These are phyloP conservation scores for Elaphurus davidianus DNA, from an alignment of 2,113 vertebrate genomes.

Conservation along the genomic window DNA sequence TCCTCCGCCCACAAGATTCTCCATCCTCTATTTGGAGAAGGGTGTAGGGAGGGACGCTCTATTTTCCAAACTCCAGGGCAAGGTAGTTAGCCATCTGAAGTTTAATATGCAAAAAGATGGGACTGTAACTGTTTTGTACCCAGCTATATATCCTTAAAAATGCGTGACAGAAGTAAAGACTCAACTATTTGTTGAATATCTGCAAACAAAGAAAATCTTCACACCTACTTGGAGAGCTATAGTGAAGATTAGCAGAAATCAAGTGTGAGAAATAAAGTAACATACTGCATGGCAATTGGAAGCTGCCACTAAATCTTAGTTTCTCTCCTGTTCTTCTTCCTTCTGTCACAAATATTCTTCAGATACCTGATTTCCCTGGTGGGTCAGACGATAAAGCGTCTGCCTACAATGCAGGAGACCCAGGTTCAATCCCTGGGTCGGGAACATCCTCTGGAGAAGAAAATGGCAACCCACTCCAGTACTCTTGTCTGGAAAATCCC, in stretches of 20 bases:
- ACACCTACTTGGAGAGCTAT: neutral
- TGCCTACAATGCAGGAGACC: neutral
- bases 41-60: neutral
- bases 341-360: neutral
- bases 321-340: neutral
- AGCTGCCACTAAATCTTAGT: neutral
- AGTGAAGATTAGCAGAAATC: neutral
- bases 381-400: neutral
- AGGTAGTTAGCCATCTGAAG: neutral
- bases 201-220: neutral
- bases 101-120: neutral
- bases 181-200: neutral
- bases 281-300: neutral
- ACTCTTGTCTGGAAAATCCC: neutral
- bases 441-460: neutral
- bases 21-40: neutral
- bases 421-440: accelerated
- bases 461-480: neutral
- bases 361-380: neutral
- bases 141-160: neutral
- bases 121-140: neutral
- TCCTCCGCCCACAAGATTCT: neutral
- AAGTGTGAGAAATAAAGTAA: neutral
- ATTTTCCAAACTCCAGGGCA: neutral
- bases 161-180: neutral